Percentiles rank a stretch among this genome's conserved stretches.
Conservation (phyloP, 2,888 invertebrate species). For the Salpingus planirostris region DNA sequence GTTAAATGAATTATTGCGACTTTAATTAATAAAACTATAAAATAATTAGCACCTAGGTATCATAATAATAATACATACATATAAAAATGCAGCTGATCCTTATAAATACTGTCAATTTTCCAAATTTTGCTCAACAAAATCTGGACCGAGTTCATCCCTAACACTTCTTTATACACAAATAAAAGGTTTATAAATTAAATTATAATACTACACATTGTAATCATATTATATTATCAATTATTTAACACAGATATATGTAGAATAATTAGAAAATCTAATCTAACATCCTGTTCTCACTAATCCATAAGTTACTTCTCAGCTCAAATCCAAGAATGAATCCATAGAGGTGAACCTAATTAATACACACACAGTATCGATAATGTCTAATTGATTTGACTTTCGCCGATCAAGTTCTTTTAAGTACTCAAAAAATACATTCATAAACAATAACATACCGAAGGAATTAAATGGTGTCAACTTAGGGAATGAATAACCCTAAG, state of each 20-base stretch:
- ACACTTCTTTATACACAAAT: background rate
- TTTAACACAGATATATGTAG: constrained; percentile 18
- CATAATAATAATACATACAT: too few relatives aligned
- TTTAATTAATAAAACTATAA: too few relatives aligned
- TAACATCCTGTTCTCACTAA: constrained; percentile 18
- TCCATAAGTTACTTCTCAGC: constrained; percentile 13
- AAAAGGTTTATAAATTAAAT: background rate
- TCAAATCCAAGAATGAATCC: constrained; percentile 3
- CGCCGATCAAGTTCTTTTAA: constrained; percentile 6
- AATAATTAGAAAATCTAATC: constrained; percentile 19
- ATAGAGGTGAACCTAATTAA: constrained; percentile 3
- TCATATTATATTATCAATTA: background rate
- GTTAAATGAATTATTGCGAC: too few relatives aligned
- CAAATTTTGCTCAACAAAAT: background rate
- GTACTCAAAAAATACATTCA: background rate
- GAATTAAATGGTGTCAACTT: constrained; percentile 1
- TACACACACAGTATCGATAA: too few relatives aligned
- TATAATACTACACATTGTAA: background rate
- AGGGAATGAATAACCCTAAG: background rate
- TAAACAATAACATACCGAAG: background rate
- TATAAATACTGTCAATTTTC: background rate
- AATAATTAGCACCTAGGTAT: too few relatives aligned
- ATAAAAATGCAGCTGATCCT: too few relatives aligned
- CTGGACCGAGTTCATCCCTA: background rate
- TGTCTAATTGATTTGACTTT: too few relatives aligned